Percentiles rank a stretch among this genome's conserved stretches.
phyloP scores from a whole-genome alignment of 53 echinoderm and acorn worm species.

The Glandiceps talaboti region DNA sequence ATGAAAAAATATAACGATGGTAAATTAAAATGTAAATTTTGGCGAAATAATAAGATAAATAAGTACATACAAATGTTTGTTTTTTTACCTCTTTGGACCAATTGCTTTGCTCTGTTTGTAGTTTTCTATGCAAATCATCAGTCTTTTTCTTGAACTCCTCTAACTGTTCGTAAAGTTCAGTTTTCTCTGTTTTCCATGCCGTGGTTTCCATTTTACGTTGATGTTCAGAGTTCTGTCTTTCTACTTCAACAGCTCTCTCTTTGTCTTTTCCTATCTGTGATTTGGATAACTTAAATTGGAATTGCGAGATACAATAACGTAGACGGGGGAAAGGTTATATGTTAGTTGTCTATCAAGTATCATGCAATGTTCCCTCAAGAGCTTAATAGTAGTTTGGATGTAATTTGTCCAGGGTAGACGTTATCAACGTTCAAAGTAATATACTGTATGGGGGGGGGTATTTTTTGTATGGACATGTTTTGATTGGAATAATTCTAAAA shows the following conservation, averaged over 20 bases:
- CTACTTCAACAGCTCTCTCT: constrained; percentile 40
- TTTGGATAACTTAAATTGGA: background rate
- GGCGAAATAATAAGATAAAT: too few relatives aligned
- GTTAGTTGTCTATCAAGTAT: background rate
- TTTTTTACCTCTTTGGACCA: background rate
- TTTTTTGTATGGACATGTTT: too few relatives aligned
- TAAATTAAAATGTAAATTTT: too few relatives aligned
- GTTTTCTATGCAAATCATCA: constrained; percentile 38
- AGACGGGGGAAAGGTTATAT: background rate
- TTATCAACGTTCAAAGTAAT: too few relatives aligned
- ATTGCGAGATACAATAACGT: background rate
- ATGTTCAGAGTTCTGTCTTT: constrained; percentile 59
- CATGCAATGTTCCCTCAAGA: too few relatives aligned
- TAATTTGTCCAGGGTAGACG: too few relatives aligned
- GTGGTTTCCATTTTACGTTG: constrained; percentile 78
- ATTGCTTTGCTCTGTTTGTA: background rate
- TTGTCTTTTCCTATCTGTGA: constrained; percentile 52
- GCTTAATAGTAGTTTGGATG: too few relatives aligned
- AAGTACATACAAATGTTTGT: too few relatives aligned
- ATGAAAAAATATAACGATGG: too few relatives aligned
- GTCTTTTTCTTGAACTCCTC: constrained; percentile 67
- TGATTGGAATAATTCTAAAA: too few relatives aligned
- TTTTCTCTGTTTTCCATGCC: constrained; percentile 67
- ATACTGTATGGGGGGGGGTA: too few relatives aligned
- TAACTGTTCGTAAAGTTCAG: constrained; percentile 49